Evolutionary conservation across 2,797 vertebrate species (phyloP).

Genomic region (Enteromius paludinosus): DNA sequence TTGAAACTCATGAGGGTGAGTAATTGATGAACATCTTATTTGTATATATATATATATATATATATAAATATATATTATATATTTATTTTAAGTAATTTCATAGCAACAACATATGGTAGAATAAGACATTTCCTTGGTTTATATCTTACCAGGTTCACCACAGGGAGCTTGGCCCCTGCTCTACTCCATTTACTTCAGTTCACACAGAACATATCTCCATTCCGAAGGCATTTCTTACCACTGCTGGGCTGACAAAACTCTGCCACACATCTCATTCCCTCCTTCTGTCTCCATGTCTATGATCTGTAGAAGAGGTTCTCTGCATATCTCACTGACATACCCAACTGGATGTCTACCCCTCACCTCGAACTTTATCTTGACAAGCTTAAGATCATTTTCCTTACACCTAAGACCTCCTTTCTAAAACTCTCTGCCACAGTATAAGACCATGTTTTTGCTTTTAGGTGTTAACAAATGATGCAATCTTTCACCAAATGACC

Average conservation of each 20-base stretch:
- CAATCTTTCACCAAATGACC: constrained; percentile 4
- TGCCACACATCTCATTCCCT: constrained; percentile 5
- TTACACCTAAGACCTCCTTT: constrained; percentile 12
- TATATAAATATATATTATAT: too few species aligned
- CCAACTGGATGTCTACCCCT: constrained; percentile 3
- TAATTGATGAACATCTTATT: too few species aligned
- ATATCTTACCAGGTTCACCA: constrained; percentile 4
- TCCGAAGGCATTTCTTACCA: background rate
- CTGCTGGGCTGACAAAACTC: constrained; percentile 32
- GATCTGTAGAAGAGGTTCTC: constrained; percentile 28
- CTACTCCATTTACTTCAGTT: constrained; percentile 18
- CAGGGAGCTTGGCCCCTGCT: background rate
- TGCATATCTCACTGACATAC: constrained; percentile 35
- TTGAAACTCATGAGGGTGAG: too few species aligned
- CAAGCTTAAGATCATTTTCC: constrained; percentile 18
- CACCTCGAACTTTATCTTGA: constrained; percentile 17
- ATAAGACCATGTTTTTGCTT: background rate
- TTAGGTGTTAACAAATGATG: background rate
- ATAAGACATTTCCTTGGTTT: constrained; percentile 2
- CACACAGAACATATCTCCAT: constrained; percentile 1
- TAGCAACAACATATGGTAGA: background rate
- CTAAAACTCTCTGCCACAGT: constrained; percentile 17
- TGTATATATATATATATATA: too few species aligned
- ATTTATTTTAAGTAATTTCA: background rate
- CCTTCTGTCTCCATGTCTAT: constrained; percentile 14